A percentile compares a stretch with the other conserved stretches of the same genome.
phyloP scores from a whole-genome alignment of 2,797 vertebrate species.

The Paedocypris micromegethes region DNA sequence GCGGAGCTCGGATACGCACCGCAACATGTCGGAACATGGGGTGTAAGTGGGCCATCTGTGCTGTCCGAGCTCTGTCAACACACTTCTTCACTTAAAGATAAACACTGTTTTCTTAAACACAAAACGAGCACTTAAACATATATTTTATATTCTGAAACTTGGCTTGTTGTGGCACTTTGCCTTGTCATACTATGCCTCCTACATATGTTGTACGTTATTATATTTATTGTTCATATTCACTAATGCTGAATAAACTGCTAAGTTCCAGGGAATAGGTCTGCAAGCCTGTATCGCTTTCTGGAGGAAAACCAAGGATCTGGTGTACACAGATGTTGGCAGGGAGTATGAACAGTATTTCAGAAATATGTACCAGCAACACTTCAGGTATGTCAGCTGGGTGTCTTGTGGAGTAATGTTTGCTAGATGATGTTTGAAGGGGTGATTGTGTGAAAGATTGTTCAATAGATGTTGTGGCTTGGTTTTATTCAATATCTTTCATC shows the following conservation, averaged over 20 bases:
- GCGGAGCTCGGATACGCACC: slow-evolving; percentile 32
- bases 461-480: background rate
- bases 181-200: too few relatives aligned
- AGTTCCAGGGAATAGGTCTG: slow-evolving; percentile 25
- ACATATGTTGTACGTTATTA: background rate
- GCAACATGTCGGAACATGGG: slow-evolving; percentile 43
- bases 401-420: background rate
- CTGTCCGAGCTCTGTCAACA: slow-evolving; percentile 27
- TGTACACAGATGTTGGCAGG: slow-evolving; percentile 15
- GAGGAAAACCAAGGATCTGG: slow-evolving; percentile 20
- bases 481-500: background rate
- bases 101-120: background rate
- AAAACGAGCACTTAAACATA: background rate
- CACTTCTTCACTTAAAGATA: background rate
- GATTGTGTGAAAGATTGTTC: slow-evolving; percentile 3
- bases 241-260: slow-evolving; percentile 1
- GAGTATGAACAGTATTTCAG: slow-evolving; percentile 24
- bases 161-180: too few relatives aligned
- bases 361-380: slow-evolving; percentile 15
- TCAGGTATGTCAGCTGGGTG: slow-evolving; percentile 4
- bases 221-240: background rate
- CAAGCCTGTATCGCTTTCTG: slow-evolving; percentile 27
- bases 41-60: slow-evolving; percentile 39
- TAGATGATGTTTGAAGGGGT: background rate
- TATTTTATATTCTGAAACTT: too few relatives aligned